Base-by-base conservation (phyloP, 2,888 invertebrate species). In the Eilema depressum region DNA sequence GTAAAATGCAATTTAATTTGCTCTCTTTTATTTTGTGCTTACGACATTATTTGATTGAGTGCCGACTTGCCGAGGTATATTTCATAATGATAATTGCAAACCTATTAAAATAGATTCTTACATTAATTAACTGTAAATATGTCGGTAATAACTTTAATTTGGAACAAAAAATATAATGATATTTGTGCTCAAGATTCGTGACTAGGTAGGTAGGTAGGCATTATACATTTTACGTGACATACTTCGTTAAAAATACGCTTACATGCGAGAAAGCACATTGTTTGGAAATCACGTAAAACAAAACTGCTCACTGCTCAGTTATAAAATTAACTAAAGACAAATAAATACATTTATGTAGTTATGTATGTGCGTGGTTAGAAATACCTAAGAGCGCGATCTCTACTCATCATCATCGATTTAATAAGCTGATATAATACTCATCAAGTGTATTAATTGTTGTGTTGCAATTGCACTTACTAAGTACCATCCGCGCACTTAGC, bases 191-290 rank as follows among this genome's bases (percentile, higher is more conserved):
- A 41, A 53, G 53, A 53, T n/a, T 53, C 53, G 53, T 53, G 53
- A 53, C 53, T n/a, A 53, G n/a, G n/a, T n/a, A n/a, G n/a, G n/a
- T 53, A 53, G 20, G n/a, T 53, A n/a, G 20, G 53, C 8, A 63
- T 17, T 25, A 3, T 63, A 63, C 30, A 37, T 41, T 25, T 10
- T 41, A 63, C 26, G 41, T 63, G 63, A 63, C 41, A 26, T 63
- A 63, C 63, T 25, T 20, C 25, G 23, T 37, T 37, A 20, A 64
- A 57, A 64, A 47, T 60, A 28, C 41, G 30, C 23, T 23, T 59
- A 69, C 69, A 64, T 69, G 59, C 69, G 41, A 63, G 47, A 59
- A 69, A 64, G 41, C 59, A 59, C 23, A 64, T 59, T 59, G 12
- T 59, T 64, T 69, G 59, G 17, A 30, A 28, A 59, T 41, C 63